Base-by-base conservation (phyloP, 2,888 invertebrate species). In the Drosophila meridiana region DNA sequence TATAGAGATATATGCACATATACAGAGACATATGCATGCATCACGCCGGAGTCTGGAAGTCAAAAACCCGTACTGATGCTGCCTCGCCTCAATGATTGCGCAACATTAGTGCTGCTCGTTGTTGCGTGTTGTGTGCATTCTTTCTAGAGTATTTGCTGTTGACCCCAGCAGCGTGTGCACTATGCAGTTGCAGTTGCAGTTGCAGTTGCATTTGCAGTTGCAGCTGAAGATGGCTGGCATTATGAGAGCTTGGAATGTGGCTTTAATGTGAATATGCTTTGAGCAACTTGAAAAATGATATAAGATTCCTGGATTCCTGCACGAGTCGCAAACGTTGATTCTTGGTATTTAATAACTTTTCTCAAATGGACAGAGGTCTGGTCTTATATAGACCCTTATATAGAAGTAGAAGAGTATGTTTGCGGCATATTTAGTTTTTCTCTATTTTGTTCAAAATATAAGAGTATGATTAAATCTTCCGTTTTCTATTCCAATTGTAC, bases 21-120 rank as follows among this genome's bases (percentile, higher is more conserved):
- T 14, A 40, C 14, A 13, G 26, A 45, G 26, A 45, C 42, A 26
- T 20, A 20, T 48, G 13, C 11, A 20, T 52, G 20, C 7, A 61
- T 58, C 58, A 68, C 56, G 14, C 42, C 48, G 32, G 11, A 60
- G 58, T 64, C 42, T 26, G 38, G 8, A 48, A 60, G 48, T 60
- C 59, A 48, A 59, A 40, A 56, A 38, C 47, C 40, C 53, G 50
- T 30, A 40, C 42, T 50, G 68, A 55, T 70, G 69, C 59, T 78
- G 78, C 60, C 55, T 76, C 62, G 70, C 57, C 78, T 56, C 65
- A 55, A 66, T 78, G 80, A 73, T 80, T 82, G 83, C 76, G 78
- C 78, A 73, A 72, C 82, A 80, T 80, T 76, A 69, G 50, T 43
- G 50, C 52, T 68, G 73, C 67, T 34, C 58, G 45, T n/a, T 45